Percentiles rank a stretch among this genome's conserved stretches.
Evolutionary conservation across 1,140 invertebrate species (phyloP).

Genomic region (Coelopa frigida): DNA sequence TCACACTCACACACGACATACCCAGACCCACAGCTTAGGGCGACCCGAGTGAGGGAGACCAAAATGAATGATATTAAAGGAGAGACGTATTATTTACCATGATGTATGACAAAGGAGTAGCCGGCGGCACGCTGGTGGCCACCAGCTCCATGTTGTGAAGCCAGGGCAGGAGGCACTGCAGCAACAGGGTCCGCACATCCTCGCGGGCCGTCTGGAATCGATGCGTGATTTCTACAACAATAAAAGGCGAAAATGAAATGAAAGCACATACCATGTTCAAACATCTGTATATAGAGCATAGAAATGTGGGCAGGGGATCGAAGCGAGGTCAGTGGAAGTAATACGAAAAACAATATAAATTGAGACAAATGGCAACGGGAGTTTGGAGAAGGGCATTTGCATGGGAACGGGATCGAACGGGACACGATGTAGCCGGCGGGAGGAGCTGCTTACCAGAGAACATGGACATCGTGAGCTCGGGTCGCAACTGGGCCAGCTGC

Average conservation of each 20-base stretch:
- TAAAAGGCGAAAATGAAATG: slow-evolving; percentile 7
- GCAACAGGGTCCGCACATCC: slow-evolving; percentile 77
- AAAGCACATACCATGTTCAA: too few relatives aligned
- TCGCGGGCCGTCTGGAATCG: slow-evolving; percentile 92
- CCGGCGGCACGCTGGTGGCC: slow-evolving; percentile 87
- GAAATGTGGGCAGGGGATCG: not conserved
- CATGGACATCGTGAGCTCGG: slow-evolving; percentile 97
- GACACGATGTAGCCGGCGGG: too few relatives aligned
- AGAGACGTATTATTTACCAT: slow-evolving; percentile 55
- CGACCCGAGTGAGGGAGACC: too few relatives aligned
- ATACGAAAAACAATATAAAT: not conserved
- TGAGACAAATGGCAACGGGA: not conserved
- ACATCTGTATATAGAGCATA: not conserved
- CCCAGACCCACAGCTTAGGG: too few relatives aligned
- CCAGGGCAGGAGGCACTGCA: slow-evolving; percentile 94
- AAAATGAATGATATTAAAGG: too few relatives aligned
- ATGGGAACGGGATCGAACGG: not conserved
- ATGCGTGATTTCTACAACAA: slow-evolving; percentile 82
- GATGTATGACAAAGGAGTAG: slow-evolving; percentile 71
- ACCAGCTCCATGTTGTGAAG: slow-evolving; percentile 97
- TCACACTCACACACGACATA: too few relatives aligned
- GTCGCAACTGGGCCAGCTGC: slow-evolving; percentile 87
- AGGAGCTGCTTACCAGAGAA: slow-evolving; percentile 87
- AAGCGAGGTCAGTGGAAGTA: not conserved
- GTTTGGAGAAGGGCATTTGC: not conserved